Percentiles rank a stretch among this genome's conserved stretches.
These are phyloP conservation scores for Magallana ariakensis DNA, from an alignment of 1,140 invertebrate genomes.

Conservation along the genomic window DNA sequence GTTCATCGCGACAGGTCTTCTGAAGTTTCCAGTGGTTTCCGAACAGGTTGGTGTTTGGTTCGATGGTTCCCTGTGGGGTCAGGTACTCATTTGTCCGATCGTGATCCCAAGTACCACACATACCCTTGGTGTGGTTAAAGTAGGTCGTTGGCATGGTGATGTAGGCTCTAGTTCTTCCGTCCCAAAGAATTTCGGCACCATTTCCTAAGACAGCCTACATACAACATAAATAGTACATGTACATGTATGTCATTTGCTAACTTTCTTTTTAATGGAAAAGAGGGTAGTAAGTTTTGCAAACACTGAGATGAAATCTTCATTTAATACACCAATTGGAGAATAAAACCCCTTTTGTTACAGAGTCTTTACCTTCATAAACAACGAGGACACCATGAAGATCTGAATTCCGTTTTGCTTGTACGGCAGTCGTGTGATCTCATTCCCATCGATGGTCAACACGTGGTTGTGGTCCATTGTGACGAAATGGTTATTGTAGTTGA, in stretches of 20 bases:
- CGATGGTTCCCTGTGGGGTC: constrained; percentile 89
- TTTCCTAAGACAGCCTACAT: constrained; percentile 86
- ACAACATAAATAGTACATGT: too few relatives aligned
- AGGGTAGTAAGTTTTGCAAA: too few relatives aligned
- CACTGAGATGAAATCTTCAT: too few relatives aligned
- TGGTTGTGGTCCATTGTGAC: constrained; percentile 74
- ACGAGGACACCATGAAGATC: constrained; percentile 87
- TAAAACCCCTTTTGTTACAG: too few relatives aligned
- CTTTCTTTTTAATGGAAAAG: too few relatives aligned
- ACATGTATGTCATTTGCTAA: too few relatives aligned
- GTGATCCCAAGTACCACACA: constrained; percentile 93
- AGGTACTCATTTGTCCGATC: constrained; percentile 94
- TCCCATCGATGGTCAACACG: constrained; percentile 82
- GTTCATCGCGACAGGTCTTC: constrained; percentile 85
- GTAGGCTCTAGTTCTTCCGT: constrained; percentile 85
- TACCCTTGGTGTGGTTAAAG: constrained; percentile 84
- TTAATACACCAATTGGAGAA: too few relatives aligned
- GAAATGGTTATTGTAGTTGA: constrained; percentile 75
- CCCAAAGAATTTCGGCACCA: constrained; percentile 89
- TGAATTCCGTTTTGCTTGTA: constrained; percentile 82
- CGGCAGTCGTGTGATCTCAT: constrained; percentile 86
- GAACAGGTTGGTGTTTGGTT: constrained; percentile 87
- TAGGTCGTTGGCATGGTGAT: constrained; percentile 89
- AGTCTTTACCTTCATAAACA: constrained; percentile 73
- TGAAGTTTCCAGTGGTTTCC: constrained; percentile 93